Conservation (phyloP, 2,888 invertebrate species). For the Tribolium freemani region DNA sequence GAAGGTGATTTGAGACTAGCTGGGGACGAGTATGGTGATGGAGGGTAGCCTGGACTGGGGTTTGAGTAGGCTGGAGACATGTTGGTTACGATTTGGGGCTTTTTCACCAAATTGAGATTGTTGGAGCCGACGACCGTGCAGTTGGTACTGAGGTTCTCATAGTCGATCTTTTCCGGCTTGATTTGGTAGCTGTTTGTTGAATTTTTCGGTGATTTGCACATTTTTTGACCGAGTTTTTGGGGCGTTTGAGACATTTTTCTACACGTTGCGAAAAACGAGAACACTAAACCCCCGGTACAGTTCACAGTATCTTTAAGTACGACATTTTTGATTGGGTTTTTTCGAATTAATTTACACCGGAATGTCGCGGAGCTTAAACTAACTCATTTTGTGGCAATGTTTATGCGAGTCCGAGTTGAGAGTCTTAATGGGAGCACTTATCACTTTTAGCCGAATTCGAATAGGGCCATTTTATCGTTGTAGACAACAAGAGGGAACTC, state of each 20-base stretch:
- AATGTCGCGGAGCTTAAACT: conserved; percentile 28
- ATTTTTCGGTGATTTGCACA: conserved; percentile 68
- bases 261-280: conserved; percentile 39
- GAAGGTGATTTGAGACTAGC: conserved; percentile 66
- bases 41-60: conserved; percentile 62
- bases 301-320: conserved; percentile 43
- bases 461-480: conserved; percentile 68
- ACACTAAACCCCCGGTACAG: conserved; percentile 26
- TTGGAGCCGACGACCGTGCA: conserved; percentile 68
- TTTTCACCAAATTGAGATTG: conserved; percentile 67
- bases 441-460: conserved; percentile 66
- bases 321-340: conserved; percentile 11
- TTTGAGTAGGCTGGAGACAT: conserved; percentile 65
- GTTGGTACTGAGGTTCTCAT: conserved; percentile 67
- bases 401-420: not conserved
- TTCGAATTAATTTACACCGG: conserved; percentile 17
- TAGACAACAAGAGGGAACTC: conserved; percentile 54
- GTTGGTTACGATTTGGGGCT: conserved; percentile 63
- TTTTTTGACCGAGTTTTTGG: conserved; percentile 64
- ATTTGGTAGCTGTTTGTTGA: conserved; percentile 52
- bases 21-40: conserved; percentile 65
- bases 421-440: conserved; percentile 24
- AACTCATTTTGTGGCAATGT: conserved; percentile 28
- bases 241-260: conserved; percentile 67
- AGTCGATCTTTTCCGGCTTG: conserved; percentile 63